phyloP scores from a whole-genome alignment of 2,113 vertebrate species.

The Sander vitreus region DNA sequence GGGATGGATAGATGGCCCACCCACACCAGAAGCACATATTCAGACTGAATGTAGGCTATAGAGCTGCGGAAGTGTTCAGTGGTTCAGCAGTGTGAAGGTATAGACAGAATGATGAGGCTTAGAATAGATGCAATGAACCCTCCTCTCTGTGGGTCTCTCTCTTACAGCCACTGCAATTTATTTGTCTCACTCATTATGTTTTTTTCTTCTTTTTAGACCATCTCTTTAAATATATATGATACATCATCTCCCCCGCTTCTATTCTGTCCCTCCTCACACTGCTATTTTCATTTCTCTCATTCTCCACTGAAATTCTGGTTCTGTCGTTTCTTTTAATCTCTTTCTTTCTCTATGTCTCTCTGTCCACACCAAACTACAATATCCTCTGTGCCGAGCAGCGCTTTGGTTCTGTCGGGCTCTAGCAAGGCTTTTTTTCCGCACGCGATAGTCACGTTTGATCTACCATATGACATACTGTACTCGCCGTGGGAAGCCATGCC shows the following conservation, averaged over 20 bases:
- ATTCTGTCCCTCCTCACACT: slow-evolving; percentile 25
- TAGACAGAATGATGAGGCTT: slow-evolving; percentile 43
- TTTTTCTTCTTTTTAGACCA: background rate
- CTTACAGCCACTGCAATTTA: slow-evolving; percentile 29
- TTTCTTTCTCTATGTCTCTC: background rate
- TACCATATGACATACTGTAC: slow-evolving; percentile 11
- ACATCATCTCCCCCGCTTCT: slow-evolving; percentile 21
- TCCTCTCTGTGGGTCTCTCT: slow-evolving; percentile 28
- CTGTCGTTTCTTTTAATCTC: slow-evolving; percentile 25
- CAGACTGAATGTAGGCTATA: background rate
- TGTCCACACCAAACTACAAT: background rate
- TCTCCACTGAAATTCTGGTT: background rate
- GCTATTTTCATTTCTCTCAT: slow-evolving; percentile 12
- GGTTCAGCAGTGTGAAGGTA: slow-evolving; percentile 25
- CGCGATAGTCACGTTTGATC: slow-evolving; percentile 21
- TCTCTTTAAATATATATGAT: slow-evolving; percentile 44
- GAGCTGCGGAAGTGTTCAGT: slow-evolving; percentile 7
- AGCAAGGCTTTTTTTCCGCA: background rate
- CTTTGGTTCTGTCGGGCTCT: background rate
- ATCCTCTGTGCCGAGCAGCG: background rate
- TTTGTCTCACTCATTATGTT: slow-evolving; percentile 48
- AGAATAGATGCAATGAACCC: slow-evolving; percentile 51
- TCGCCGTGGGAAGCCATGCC: slow-evolving; percentile 8
- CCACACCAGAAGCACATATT: background rate
- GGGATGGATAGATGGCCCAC: background rate